These are phyloP conservation scores for Spheniscus mendiculus DNA, from an alignment of 2,113 vertebrate genomes.

Conservation along the genomic window DNA sequence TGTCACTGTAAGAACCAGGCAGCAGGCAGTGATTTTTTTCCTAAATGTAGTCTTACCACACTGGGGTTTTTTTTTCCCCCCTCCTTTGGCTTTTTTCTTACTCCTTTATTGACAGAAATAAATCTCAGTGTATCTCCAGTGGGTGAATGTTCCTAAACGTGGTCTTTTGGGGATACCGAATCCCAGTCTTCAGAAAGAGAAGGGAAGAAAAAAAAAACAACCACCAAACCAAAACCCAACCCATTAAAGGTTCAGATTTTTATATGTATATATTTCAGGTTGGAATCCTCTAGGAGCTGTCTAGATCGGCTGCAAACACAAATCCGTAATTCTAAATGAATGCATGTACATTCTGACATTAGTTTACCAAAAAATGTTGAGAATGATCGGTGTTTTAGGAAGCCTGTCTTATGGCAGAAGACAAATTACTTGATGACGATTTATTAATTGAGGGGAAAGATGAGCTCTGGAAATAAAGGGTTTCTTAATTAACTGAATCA, in stretches of 20 bases:
- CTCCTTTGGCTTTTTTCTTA: not conserved
- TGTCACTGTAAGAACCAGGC: not conserved
- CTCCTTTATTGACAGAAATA: not conserved
- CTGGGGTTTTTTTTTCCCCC: accelerated
- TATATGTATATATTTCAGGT: accelerated
- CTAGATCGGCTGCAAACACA: not conserved
- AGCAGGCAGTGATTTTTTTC: not conserved
- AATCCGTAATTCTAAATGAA: accelerated
- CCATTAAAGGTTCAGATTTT: not conserved
- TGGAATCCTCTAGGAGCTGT: not conserved
- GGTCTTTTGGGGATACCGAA: not conserved
- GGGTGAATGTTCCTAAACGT: accelerated
- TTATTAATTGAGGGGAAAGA: not conserved
- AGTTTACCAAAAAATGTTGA: not conserved
- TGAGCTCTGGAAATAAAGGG: not conserved
- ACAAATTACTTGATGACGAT: not conserved
- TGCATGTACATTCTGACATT: accelerated
- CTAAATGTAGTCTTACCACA: not conserved
- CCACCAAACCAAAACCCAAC: accelerated
- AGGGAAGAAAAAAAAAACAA: no score
- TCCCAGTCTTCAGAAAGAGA: not conserved
- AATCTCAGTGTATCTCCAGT: not conserved
- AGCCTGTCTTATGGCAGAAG: no score
- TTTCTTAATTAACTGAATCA: not conserved
- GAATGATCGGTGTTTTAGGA: not conserved